Evolutionary conservation across 2,888 invertebrate species (phyloP).

Genomic region (Microplitis deprimator): DNA sequence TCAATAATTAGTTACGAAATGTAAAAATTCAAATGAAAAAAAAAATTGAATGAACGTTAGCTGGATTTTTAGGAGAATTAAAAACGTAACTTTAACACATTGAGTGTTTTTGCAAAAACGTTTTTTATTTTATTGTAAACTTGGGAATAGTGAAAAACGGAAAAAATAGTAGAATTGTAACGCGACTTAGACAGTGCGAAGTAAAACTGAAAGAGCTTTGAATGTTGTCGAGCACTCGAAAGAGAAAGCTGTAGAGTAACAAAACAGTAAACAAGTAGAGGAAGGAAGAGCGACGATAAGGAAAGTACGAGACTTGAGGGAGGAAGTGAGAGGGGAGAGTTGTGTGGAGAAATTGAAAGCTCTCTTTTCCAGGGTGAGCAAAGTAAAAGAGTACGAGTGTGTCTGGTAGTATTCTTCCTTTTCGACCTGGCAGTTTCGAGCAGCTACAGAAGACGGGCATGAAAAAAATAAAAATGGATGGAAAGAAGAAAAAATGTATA

Average conservation of each 20-base stretch:
- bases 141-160: neutral
- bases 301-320: neutral
- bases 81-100: neutral
- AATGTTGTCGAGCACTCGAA: constrained; percentile 49
- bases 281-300: neutral
- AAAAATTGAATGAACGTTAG: neutral
- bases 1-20: neutral
- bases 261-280: constrained; percentile 19
- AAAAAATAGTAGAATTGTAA: constrained; percentile 26
- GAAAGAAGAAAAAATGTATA: constrained; percentile 1
- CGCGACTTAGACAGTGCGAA: constrained; percentile 29
- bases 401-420: constrained; percentile 38
- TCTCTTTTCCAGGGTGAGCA: constrained; percentile 22
- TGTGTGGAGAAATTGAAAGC: constrained; percentile 15
- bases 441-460: constrained; percentile 12
- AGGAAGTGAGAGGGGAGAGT: constrained; percentile 17
- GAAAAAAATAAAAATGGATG: constrained; percentile 25
- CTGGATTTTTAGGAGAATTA: neutral
- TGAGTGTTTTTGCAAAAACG: neutral
- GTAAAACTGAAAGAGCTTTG: constrained; percentile 46
- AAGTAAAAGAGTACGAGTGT: constrained; percentile 10
- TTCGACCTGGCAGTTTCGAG: constrained; percentile 34
- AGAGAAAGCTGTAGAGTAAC: neutral
- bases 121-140: neutral
- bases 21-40: neutral